These are phyloP conservation scores for Catalaphyllia jardinei DNA, from an alignment of 64 coral and sea anemone genomes.

Conservation along the genomic window DNA sequence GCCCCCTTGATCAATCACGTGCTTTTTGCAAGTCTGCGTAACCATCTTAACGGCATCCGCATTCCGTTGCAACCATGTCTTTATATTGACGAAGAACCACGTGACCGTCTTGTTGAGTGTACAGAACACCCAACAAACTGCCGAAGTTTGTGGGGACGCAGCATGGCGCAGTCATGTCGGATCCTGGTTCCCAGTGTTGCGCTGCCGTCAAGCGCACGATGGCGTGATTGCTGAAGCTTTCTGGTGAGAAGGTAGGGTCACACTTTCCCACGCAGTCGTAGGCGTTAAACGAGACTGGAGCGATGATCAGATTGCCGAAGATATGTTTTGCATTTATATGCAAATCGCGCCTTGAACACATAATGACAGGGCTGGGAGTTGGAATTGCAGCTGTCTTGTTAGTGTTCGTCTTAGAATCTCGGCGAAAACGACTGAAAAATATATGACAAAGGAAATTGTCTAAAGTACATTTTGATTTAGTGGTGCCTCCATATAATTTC, in stretches of 20 bases:
- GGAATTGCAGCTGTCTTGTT: neutral
- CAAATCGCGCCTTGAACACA: neutral
- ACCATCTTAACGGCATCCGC: neutral
- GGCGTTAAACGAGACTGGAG: neutral
- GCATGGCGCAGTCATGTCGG: neutral
- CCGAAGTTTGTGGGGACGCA: neutral
- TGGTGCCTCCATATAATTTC: neutral
- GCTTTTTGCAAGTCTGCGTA: neutral
- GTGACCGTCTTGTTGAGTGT: neutral
- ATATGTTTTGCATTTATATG: neutral
- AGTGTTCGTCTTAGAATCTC: neutral
- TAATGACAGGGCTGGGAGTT: too few relatives aligned
- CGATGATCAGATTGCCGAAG: neutral
- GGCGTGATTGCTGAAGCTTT: neutral
- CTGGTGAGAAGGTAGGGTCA: neutral
- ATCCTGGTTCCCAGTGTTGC: neutral
- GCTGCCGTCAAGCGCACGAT: neutral
- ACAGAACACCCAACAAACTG: neutral
- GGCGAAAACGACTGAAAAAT: neutral
- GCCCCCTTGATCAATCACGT: neutral
- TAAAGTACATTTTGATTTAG: neutral
- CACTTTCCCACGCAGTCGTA: neutral
- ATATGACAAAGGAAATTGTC: neutral
- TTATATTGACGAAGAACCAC: neutral
- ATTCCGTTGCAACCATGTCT: constrained; percentile 3